Evolutionary conservation across 2,113 vertebrate species (phyloP).

Genomic region (Eudorcas thomsonii): DNA sequence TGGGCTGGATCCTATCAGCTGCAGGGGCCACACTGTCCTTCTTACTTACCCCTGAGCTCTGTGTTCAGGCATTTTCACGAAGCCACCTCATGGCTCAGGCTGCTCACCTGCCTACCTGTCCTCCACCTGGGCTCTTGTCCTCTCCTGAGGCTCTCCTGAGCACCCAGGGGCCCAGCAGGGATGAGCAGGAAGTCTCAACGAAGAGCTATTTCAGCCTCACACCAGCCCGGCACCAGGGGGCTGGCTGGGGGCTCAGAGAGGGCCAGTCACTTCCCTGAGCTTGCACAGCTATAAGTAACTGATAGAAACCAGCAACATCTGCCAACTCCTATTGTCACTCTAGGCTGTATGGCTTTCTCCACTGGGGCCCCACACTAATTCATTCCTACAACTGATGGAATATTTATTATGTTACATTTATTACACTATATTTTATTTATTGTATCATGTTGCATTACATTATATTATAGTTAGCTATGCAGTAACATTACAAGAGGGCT

Average conservation of each 20-base stretch:
- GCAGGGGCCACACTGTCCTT: not conserved
- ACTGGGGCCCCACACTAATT: not conserved
- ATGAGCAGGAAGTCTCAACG: too few relatives aligned
- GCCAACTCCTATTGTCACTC: not conserved
- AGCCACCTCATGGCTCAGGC: fast-evolving
- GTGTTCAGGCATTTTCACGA: fast-evolving
- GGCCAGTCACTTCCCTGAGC: not conserved
- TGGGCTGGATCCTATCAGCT: not conserved
- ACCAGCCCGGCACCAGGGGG: not conserved
- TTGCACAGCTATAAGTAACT: not conserved
- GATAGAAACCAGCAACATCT: not conserved
- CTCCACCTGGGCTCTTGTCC: fast-evolving
- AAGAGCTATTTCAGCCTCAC: not conserved
- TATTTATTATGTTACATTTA: not conserved
- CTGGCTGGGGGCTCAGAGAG: not conserved
- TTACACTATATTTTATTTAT: not conserved
- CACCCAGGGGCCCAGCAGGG: not conserved
- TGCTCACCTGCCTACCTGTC: fast-evolving
- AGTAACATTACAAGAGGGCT: not conserved
- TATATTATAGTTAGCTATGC: too few relatives aligned
- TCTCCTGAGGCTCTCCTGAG: not conserved
- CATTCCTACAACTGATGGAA: not conserved
- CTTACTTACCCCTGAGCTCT: fast-evolving
- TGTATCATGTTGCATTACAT: too few relatives aligned
- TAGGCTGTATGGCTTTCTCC: not conserved